Evolutionary conservation across 2,888 invertebrate species (phyloP), one percentile per base, ranked within the genome.

Genomic region (Pandemis heparana): DNA sequence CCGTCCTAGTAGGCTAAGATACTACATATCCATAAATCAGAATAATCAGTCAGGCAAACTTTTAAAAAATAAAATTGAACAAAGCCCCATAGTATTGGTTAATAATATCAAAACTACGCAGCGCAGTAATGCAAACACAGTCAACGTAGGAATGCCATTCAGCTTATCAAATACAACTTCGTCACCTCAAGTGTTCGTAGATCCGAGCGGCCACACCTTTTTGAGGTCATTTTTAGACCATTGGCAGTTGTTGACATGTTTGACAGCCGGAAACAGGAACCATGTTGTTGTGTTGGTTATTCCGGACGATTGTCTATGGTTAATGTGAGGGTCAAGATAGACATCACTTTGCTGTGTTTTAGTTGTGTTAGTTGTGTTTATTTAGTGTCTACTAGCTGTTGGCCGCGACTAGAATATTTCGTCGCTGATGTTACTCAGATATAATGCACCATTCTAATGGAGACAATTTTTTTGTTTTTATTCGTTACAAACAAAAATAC

Each of bases 251-350:
- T 79, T 73, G 85, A 86, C 86, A 85, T 80, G 81, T 80, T 82
- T 78, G 82, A 83, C 81, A 83, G 78, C 81, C 87, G 92, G 92
- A 92, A 89, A 84, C 81, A 89, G 92, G 90, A 92, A 92, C 80
- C 76, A 78, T 76, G 83, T 85, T 87, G 83, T 83, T 5, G 56
- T 51, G 51, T 53, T 53, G 56, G 84, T 80, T 80, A 76, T 79
- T 84, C 83, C 81, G 82, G 79, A 88, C 90, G 87, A 80, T 75
- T 80, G 75, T 80, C 77, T 77, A 74, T 67, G 75, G 78, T 77
- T 76, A 84, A 87, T 89, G 90, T 90, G 86, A 88, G 86, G 89
- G 88, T 83, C 83, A 74, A 53, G 81, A 60, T 62, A 73, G 59
- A 32, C 18, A 64, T 41, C 39, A 12, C 16, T 39, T 18, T 8